A percentile compares a stretch with the other conserved stretches of the same genome.
Conservation (phyloP, 92 coral and sea anemone genomes). For the Parazoanthus darwini region DNA sequence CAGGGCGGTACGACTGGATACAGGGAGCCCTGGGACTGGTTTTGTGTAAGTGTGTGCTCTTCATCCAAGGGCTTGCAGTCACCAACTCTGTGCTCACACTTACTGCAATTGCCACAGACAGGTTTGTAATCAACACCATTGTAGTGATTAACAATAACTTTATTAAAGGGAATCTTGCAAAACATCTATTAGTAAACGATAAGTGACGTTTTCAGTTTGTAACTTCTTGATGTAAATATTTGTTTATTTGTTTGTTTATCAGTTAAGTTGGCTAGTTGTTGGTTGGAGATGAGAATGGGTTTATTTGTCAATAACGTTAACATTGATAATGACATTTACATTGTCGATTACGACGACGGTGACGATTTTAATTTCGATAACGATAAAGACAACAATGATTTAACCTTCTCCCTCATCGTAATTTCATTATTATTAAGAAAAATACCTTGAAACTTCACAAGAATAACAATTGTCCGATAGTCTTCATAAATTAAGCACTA, state of each 20-base stretch:
- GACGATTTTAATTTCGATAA: too few relatives aligned
- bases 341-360: background rate
- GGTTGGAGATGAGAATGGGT: too few relatives aligned
- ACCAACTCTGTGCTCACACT: constrained; percentile 25
- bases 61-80: constrained; percentile 35
- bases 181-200: too few relatives aligned
- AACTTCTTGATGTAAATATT: background rate
- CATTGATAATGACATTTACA: background rate
- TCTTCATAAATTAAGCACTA: background rate
- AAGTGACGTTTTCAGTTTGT: too few relatives aligned
- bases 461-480: too few relatives aligned
- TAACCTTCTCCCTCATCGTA: too few relatives aligned
- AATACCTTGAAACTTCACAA: background rate
- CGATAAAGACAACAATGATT: too few relatives aligned
- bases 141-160: background rate
- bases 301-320: too few relatives aligned
- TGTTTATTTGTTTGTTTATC: too few relatives aligned
- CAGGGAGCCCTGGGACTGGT: constrained; percentile 30
- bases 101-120: constrained; percentile 37
- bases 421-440: too few relatives aligned
- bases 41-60: constrained; percentile 33
- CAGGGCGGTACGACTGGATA: constrained; percentile 28
- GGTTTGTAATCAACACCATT: background rate
- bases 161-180: background rate
- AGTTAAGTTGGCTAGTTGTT: too few relatives aligned